Percentiles rank a stretch among this genome's conserved stretches.
phyloP scores from a whole-genome alignment of 2,113 vertebrate species.

The Mionectes macconnelli region DNA sequence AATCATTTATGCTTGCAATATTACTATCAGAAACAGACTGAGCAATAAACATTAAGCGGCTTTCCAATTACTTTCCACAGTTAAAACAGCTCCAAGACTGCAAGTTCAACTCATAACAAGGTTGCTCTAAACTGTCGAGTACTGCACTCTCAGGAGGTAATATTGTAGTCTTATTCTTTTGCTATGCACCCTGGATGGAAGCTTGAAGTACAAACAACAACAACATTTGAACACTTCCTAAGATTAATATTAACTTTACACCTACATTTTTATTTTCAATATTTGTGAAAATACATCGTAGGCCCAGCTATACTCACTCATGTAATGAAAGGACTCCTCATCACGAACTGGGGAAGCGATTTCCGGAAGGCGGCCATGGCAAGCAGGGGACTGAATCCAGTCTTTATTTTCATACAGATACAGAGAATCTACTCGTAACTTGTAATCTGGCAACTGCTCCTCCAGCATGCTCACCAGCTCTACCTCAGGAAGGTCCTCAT shows the following conservation, averaged over 20 bases:
- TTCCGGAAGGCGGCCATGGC: slow-evolving; percentile 64
- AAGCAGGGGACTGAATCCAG: slow-evolving; percentile 77
- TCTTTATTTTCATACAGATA: slow-evolving; percentile 90
- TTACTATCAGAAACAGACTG: neutral
- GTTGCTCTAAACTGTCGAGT: neutral
- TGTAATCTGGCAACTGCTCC: slow-evolving; percentile 80
- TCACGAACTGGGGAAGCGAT: slow-evolving; percentile 79
- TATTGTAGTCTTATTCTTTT: neutral
- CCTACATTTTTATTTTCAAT: neutral
- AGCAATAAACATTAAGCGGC: neutral
- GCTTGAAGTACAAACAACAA: neutral
- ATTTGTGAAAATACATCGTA: neutral
- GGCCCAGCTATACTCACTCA: slow-evolving; percentile 81
- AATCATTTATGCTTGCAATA: neutral
- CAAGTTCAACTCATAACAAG: neutral
- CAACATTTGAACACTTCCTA: neutral
- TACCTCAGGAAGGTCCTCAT: slow-evolving; percentile 74
- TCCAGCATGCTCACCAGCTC: slow-evolving; percentile 80
- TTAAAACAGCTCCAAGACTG: neutral
- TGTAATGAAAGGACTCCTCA: slow-evolving; percentile 90
- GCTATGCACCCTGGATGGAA: neutral
- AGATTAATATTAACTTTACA: neutral
- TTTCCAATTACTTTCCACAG: neutral
- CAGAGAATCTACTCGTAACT: slow-evolving; percentile 80
- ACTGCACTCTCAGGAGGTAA: neutral